These are phyloP conservation scores for Dryomyza anilis DNA, from an alignment of 2,888 invertebrate genomes.

Conservation along the genomic window DNA sequence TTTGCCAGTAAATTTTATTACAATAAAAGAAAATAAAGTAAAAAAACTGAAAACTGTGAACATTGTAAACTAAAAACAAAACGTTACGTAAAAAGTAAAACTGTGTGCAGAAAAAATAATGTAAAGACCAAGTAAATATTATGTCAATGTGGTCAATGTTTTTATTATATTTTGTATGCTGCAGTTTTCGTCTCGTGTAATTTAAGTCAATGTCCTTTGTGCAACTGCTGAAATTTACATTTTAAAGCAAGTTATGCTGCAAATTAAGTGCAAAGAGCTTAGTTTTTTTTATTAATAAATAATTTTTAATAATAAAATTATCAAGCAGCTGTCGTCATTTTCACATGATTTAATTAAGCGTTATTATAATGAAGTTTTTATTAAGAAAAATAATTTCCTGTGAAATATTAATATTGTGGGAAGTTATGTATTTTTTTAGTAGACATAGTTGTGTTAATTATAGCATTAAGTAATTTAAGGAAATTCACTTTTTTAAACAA, in stretches of 20 bases:
- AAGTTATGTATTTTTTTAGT: too few relatives aligned
- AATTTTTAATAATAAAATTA: constrained; percentile 21
- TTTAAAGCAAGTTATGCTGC: not conserved
- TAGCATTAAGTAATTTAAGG: too few relatives aligned
- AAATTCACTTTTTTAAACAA: too few relatives aligned
- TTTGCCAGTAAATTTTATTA: not conserved
- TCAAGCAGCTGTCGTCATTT: constrained; percentile 13
- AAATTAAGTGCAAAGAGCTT: not conserved
- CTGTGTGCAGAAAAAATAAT: not conserved
- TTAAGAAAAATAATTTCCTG: too few relatives aligned
- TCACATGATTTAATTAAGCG: constrained; percentile 23
- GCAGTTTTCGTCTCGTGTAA: not conserved
- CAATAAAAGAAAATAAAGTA: not conserved
- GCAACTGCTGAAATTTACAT: not conserved
- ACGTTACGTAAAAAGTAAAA: not conserved
- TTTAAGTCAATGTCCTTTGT: not conserved
- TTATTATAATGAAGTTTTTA: too few relatives aligned
- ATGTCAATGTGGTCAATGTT: not conserved
- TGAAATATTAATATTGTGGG: too few relatives aligned
- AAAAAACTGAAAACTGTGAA: too few relatives aligned
- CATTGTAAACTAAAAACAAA: too few relatives aligned
- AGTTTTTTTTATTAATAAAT: too few relatives aligned
- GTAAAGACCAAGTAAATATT: not conserved
- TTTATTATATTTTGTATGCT: too few relatives aligned
- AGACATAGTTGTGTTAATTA: too few relatives aligned